Percentiles rank a stretch among this genome's conserved stretches.
phyloP scores from a whole-genome alignment of 2,797 vertebrate genomes.

The Gymnoscopelus braueri region DNA sequence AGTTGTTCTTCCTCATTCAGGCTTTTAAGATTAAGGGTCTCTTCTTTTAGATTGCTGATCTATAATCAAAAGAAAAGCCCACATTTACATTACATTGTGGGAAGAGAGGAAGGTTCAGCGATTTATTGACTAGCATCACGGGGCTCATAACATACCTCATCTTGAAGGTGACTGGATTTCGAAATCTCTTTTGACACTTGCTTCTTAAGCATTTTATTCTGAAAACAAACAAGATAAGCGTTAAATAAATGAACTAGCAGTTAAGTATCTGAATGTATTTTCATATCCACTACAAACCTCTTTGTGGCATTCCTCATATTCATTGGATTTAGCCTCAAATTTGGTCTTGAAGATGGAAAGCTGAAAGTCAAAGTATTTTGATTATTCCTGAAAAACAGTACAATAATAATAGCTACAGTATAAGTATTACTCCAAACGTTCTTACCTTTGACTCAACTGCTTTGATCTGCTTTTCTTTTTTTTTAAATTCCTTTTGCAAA shows the following conservation, averaged over 20 bases:
- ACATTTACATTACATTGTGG: not conserved
- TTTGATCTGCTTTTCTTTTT: conserved; percentile 87
- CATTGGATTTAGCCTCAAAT: conserved; percentile 83
- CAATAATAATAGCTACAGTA: conserved; percentile 2
- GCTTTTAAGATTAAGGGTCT: conserved; percentile 75
- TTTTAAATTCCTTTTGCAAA: conserved; percentile 79
- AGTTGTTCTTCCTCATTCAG: conserved; percentile 77
- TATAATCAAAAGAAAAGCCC: conserved; percentile 63
- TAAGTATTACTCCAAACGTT: not conserved
- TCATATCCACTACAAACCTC: conserved; percentile 77
- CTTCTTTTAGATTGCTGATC: conserved; percentile 82
- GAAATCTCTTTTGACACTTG: conserved; percentile 81
- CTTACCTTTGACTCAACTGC: conserved; percentile 86
- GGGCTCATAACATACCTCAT: conserved; percentile 78
- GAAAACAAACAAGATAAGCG: conserved; percentile 65
- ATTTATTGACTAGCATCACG: too few species aligned
- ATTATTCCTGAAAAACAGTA: conserved; percentile 21
- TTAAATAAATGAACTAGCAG: conserved; percentile 13
- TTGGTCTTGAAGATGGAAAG: conserved; percentile 83
- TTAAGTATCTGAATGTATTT: not conserved
- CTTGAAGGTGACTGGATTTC: conserved; percentile 80
- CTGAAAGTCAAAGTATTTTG: conserved; percentile 71
- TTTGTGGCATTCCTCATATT: conserved; percentile 82
- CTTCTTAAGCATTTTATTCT: conserved; percentile 89
- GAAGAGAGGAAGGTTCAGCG: too few species aligned